Evolutionary conservation across 2,113 vertebrate genomes (phyloP).

Genomic region (Nycticebus coucang): DNA sequence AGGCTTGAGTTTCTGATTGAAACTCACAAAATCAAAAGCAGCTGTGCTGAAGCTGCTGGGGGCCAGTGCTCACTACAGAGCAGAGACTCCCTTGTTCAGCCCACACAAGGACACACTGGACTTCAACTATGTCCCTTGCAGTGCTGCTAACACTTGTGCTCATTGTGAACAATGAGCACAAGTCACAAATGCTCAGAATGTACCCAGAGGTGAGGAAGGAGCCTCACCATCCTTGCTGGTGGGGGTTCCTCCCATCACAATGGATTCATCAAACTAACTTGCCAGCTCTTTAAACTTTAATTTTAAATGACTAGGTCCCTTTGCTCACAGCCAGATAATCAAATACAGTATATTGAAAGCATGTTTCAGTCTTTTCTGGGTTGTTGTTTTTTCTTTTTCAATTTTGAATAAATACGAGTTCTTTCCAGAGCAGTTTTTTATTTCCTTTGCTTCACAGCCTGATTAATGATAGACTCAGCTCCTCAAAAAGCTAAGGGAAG

Average conservation of each 20-base stretch:
- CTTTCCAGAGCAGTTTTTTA: constrained; percentile 57
- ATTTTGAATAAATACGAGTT: constrained; percentile 70
- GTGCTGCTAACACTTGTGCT: background rate
- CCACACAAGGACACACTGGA: accelerated
- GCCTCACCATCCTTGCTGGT: background rate
- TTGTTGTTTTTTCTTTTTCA: background rate
- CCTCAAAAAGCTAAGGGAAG: constrained; percentile 26
- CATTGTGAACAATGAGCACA: background rate
- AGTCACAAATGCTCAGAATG: background rate
- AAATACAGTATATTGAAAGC: constrained; percentile 64
- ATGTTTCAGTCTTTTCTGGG: constrained; percentile 61
- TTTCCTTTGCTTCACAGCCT: constrained; percentile 64
- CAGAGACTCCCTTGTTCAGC: background rate
- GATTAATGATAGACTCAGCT: constrained; percentile 61
- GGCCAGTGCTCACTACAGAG: background rate
- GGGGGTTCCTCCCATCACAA: background rate
- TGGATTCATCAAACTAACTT: constrained; percentile 18
- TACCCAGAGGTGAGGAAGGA: background rate
- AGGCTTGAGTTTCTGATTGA: background rate
- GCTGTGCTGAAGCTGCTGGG: background rate
- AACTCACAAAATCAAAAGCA: background rate
- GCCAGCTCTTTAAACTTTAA: constrained; percentile 36
- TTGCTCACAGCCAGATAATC: constrained; percentile 60
- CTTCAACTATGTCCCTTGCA: background rate
- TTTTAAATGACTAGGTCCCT: constrained; percentile 54